Base-by-base conservation (phyloP, 2,797 vertebrate species). In the Megaceryle alcyon region DNA sequence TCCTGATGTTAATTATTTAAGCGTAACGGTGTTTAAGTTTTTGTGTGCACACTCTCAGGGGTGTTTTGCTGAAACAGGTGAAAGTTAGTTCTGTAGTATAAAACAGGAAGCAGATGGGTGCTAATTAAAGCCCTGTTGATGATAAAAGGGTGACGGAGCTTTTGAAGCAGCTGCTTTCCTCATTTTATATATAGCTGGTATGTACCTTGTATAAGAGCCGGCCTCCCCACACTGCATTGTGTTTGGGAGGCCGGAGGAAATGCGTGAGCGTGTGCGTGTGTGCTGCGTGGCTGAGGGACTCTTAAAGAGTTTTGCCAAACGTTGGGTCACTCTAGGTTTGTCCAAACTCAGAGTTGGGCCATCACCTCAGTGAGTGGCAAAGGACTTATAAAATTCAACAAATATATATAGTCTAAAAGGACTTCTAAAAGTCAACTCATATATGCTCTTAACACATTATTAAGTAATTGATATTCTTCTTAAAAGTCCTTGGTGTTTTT, bases 31-130 rank as follows among this genome's bases (percentile, higher is more conserved):
- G 61, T 92, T 96, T 88, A 73, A 28, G 57, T 78, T 81, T 9
- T 16, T 5, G 12, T 19, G 25, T 41, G 16, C 28, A 14, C 56
- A 13, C 87, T 91, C 54, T 54, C n/a, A 33, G 75, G 71, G 54
- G 56, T 96, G 95, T 97, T 97, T 91, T 94, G 93, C 95, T 85
- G 82, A 92, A 89, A 96, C 97, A 97, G 97, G 97, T 98, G 98
- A 98, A 98, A 97, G 97, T 97, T 96, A 94, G 79, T 91, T 94
- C 81, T 85, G 88, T 96, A 91, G 92, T 87, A 57, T 98, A 91
- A 97, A 97, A 97, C 98, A 98, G 98, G 98, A 98, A 98, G 97
- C 98, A 98, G 97, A 97, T 98, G 98, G 97, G 95, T 96, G 61
- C 97, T 98, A 97, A 98, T 98, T 98, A 98, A 97, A 98, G 97